These are phyloP conservation scores for Pocillopora damicornis DNA, from an alignment of 64 coral and sea anemone species.

Conservation along the genomic window DNA sequence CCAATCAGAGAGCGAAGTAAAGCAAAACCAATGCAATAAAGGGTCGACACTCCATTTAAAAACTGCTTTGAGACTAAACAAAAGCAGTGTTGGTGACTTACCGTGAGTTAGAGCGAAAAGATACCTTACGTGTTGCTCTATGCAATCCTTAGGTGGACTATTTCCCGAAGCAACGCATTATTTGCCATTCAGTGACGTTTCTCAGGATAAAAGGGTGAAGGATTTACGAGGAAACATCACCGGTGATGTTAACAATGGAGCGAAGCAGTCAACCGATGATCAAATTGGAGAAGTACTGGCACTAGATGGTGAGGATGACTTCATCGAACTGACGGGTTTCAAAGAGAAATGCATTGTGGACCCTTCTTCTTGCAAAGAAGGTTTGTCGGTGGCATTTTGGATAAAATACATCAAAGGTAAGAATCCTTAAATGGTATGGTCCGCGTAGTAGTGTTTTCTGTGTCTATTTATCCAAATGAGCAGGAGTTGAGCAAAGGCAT, in stretches of 20 bases:
- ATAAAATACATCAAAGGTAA: conserved; percentile 67
- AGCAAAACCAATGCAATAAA: too few species aligned
- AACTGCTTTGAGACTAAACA: too few species aligned
- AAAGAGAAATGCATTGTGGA: conserved; percentile 59
- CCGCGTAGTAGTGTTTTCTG: too few species aligned
- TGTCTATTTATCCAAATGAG: too few species aligned
- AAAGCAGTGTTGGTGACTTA: too few species aligned
- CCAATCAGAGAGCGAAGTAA: too few species aligned
- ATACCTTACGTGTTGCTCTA: neutral
- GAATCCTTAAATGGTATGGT: neutral
- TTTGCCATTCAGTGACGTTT: conserved; percentile 59
- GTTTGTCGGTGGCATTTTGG: conserved; percentile 82
- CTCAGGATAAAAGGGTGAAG: conserved; percentile 13
- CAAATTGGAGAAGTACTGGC: conserved; percentile 65
- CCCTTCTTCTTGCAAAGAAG: conserved; percentile 51
- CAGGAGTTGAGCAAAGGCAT: too few species aligned
- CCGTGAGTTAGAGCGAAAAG: too few species aligned
- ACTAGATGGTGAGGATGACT: conserved; percentile 63
- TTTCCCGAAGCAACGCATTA: conserved; percentile 68
- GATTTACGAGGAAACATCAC: conserved; percentile 62
- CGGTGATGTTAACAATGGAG: conserved; percentile 36
- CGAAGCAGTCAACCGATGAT: conserved; percentile 41
- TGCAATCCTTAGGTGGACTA: conserved; percentile 13
- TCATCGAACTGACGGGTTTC: conserved; percentile 4
- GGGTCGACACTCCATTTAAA: too few species aligned